Percentiles rank a stretch among this genome's conserved stretches.
phyloP scores from a whole-genome alignment of 2,888 invertebrate species.

The Agonopterix alstromeriana region DNA sequence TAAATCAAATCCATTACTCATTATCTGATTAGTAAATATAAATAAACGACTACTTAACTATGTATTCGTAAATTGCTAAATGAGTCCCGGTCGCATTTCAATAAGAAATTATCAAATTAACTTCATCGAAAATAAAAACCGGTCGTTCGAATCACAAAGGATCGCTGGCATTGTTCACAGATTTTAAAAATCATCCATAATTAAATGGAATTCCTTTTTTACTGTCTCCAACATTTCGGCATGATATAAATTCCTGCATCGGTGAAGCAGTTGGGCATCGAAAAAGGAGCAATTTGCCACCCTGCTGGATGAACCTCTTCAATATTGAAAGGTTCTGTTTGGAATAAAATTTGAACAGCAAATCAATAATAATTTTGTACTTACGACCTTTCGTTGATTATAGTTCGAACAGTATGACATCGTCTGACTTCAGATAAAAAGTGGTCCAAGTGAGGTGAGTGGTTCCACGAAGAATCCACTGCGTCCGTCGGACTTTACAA shows the following conservation, averaged over 20 bases:
- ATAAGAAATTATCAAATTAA: slow-evolving; percentile 74
- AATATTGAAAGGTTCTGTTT: slow-evolving; percentile 43
- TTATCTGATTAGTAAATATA: no score
- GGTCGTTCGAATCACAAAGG: slow-evolving; percentile 47
- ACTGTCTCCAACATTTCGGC: slow-evolving; percentile 44
- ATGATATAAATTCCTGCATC: slow-evolving; percentile 66
- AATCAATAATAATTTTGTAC: slow-evolving; percentile 46
- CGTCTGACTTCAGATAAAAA: slow-evolving; percentile 46
- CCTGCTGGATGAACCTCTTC: slow-evolving; percentile 43
- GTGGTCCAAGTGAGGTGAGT: slow-evolving; percentile 37
- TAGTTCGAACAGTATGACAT: slow-evolving; percentile 44
- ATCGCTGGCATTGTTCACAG: slow-evolving; percentile 73
- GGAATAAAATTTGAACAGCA: slow-evolving; percentile 32
- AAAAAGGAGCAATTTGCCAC: slow-evolving; percentile 67
- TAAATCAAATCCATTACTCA: no score
- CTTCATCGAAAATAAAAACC: slow-evolving; percentile 54
- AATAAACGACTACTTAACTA: no score
- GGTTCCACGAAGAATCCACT: slow-evolving; percentile 62
- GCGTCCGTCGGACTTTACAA: slow-evolving; percentile 6
- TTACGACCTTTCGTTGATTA: slow-evolving; percentile 40
- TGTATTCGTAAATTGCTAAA: no score
- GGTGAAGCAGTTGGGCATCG: slow-evolving; percentile 32
- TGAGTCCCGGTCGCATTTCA: slow-evolving; percentile 33
- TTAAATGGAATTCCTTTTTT: slow-evolving; percentile 74
- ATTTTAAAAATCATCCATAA: slow-evolving; percentile 75